Conservation (phyloP, 2,797 vertebrate genomes). For the Hoplostethus atlanticus region DNA sequence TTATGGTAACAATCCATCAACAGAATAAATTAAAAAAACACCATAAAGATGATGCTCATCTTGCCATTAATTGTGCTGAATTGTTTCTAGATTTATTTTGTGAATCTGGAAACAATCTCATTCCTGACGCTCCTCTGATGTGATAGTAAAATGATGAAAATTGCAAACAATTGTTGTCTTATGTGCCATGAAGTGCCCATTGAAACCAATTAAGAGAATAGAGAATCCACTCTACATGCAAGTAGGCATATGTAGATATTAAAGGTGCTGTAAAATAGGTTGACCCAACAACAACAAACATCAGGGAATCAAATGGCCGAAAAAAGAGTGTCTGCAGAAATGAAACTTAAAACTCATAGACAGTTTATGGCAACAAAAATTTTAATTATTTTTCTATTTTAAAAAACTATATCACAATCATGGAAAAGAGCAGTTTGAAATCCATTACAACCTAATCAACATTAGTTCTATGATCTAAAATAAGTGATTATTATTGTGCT, state of each 20-base stretch:
- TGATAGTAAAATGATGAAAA: slow-evolving; percentile 1
- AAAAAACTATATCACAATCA: slow-evolving; percentile 28
- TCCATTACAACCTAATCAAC: background rate
- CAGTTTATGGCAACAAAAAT: slow-evolving; percentile 13
- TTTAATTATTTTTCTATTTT: slow-evolving; percentile 32
- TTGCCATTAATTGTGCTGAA: background rate
- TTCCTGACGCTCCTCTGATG: background rate
- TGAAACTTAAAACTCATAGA: slow-evolving; percentile 14
- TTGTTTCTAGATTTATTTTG: slow-evolving; percentile 3
- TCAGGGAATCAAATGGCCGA: slow-evolving; percentile 51
- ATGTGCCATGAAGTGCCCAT: slow-evolving; percentile 46
- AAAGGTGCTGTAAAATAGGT: slow-evolving; percentile 37
- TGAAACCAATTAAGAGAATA: slow-evolving; percentile 1
- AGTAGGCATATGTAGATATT: background rate
- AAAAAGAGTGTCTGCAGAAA: slow-evolving; percentile 10
- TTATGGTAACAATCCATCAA: background rate
- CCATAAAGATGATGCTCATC: background rate
- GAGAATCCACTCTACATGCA: slow-evolving; percentile 16
- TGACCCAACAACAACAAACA: slow-evolving; percentile 20
- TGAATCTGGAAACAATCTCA: slow-evolving; percentile 4
- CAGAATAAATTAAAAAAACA: background rate
- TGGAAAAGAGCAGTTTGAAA: slow-evolving; percentile 14
- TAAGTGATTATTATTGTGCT: slow-evolving; percentile 42
- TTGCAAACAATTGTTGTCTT: slow-evolving; percentile 4
- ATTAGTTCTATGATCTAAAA: slow-evolving; percentile 41